Conservation (phyloP, 2,113 vertebrate species). For the Tupaia chinensis region DNA sequence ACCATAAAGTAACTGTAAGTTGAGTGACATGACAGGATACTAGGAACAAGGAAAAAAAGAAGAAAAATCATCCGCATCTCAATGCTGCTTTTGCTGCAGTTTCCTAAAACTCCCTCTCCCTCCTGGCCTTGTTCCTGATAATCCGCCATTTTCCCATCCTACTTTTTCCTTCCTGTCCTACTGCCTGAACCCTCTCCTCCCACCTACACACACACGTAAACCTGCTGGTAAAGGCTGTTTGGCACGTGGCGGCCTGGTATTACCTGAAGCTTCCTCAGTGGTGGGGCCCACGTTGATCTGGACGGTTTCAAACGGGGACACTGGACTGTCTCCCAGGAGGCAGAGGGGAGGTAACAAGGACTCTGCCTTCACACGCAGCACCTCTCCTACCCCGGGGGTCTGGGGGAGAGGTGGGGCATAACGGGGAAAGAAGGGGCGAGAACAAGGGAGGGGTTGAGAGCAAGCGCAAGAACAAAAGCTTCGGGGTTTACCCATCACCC, state of each 20-base stretch:
- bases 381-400: slow-evolving; percentile 54
- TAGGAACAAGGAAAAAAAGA: background rate
- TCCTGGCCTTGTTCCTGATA: background rate
- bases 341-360: slow-evolving; percentile 92
- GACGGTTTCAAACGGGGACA: slow-evolving; percentile 87
- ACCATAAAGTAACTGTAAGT: slow-evolving; percentile 5
- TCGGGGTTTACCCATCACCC: background rate
- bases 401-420: slow-evolving; percentile 5
- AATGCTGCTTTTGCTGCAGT: background rate
- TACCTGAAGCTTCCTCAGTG: slow-evolving; percentile 76
- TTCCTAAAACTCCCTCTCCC: background rate
- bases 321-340: slow-evolving; percentile 91
- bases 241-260: background rate
- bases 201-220: background rate
- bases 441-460: background rate
- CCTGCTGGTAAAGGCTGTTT: background rate
- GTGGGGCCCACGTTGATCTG: slow-evolving; percentile 87
- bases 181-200: background rate
- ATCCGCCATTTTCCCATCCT: no score
- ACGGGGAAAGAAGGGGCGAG: background rate
- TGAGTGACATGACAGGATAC: background rate
- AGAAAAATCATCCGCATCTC: background rate
- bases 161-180: background rate
- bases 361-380: slow-evolving; percentile 89
- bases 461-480: background rate